Evolutionary conservation across 1,140 invertebrate species (phyloP).

Genomic region (Cherax destructor): DNA sequence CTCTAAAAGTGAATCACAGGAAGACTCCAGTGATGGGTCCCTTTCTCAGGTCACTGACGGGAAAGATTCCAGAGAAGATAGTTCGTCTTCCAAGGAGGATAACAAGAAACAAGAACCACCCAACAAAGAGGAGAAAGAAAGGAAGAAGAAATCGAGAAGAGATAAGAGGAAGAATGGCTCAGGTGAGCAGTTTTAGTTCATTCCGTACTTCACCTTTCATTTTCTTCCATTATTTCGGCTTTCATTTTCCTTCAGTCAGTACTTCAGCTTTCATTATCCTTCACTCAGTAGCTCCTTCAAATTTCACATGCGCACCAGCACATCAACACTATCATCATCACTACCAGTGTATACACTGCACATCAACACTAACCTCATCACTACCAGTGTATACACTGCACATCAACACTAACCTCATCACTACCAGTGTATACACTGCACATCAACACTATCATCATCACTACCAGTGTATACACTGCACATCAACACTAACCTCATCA

Average conservation of each 20-base stretch:
- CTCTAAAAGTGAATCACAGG: neutral
- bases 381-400: too few relatives aligned
- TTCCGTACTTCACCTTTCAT: neutral
- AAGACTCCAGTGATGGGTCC: neutral
- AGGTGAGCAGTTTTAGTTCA: slow-evolving; percentile 11
- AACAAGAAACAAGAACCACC: neutral
- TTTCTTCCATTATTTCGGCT: neutral
- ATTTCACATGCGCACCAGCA: too few relatives aligned
- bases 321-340: too few relatives aligned
- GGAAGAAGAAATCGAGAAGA: slow-evolving; percentile 8
- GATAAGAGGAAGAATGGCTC: slow-evolving; percentile 25
- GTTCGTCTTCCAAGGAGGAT: neutral
- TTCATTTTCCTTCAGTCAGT: neutral
- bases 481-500: too few relatives aligned
- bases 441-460: too few relatives aligned
- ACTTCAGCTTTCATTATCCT: too few relatives aligned
- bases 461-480: too few relatives aligned
- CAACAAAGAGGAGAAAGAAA: slow-evolving; percentile 32
- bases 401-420: too few relatives aligned
- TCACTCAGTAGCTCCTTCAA: too few relatives aligned
- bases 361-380: too few relatives aligned
- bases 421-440: too few relatives aligned
- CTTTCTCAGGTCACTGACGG: neutral
- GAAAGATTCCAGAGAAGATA: neutral
- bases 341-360: too few relatives aligned